Base-by-base conservation (phyloP, 2,113 vertebrate species). In the Vireo altiloquus region DNA sequence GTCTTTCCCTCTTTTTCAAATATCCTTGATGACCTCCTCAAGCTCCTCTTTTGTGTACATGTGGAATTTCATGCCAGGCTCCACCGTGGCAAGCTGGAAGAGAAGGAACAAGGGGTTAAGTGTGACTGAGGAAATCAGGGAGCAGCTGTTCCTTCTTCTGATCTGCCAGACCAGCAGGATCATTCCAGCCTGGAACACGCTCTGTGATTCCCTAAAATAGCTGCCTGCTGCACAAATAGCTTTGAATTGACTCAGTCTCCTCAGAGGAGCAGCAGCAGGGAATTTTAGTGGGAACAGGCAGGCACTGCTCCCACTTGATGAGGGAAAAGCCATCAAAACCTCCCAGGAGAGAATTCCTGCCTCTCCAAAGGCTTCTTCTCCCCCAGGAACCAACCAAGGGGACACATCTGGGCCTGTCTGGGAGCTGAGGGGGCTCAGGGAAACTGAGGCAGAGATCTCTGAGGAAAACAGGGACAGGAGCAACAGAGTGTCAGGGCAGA, bases 41-140 rank as follows among this genome's bases (percentile, higher is more conserved):
- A 99, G 99, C 96, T 99, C 99, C 95, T 99, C 99, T 98, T 99
- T 99, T 44, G 99, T 98, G 98, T 98, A 99, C 99, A 99, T 99
- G 97, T 99, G 99, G 98, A 99, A 99, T 90, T 99, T 99, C 98
- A 99, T 99, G 30, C 99, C 99, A 3, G 99, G 99, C 95, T 99
- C 99, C 96, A 99, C 97, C 2, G 99, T 99, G 81, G 99, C 99
- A 57, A 99, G 98, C 99, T 99, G 92, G 8, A 92, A 97, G 82
- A 42, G 97, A 84, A 96, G 82, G 85, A 95, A 57, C 65, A 24
- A 94, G 82, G 81, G 91, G 94, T 97, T 97, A 95, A 93, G 3
- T 0, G 50, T 7, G 85, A 28, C 7, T 19, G 63, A 52, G 83
- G 54, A 35, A 46, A 89, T 79, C 68, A 63, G 87, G 18, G 71